Evolutionary conservation across 1,140 invertebrate species (phyloP).

Genomic region (Piezodorus guildinii): DNA sequence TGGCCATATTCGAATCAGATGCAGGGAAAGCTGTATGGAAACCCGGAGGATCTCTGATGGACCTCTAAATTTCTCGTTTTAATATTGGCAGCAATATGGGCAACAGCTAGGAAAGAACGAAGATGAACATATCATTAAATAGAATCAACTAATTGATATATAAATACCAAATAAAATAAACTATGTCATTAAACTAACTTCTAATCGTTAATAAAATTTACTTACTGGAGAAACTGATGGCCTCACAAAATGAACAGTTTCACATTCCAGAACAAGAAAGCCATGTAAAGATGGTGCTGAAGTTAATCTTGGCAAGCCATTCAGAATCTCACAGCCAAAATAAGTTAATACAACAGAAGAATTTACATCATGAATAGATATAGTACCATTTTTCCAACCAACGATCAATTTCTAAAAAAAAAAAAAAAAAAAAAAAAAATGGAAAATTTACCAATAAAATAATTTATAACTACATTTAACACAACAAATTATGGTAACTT

Average conservation of each 20-base stretch:
- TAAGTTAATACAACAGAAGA: conserved; percentile 1
- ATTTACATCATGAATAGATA: conserved; percentile 9
- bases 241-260: neutral
- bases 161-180: neutral
- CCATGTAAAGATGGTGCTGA: conserved; percentile 3
- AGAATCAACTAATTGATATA: too few relatives aligned
- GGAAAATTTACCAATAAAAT: too few relatives aligned
- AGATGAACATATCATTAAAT: too few relatives aligned
- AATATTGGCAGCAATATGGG: too few relatives aligned
- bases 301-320: neutral
- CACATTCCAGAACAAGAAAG: conserved; percentile 1
- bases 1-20: too few relatives aligned
- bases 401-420: neutral
- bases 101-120: too few relatives aligned
- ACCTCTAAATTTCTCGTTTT: too few relatives aligned
- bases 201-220: neutral
- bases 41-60: too few relatives aligned
- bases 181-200: neutral
- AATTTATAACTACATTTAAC: too few relatives aligned
- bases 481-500: too few relatives aligned
- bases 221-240: neutral
- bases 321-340: neutral
- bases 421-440: conserved; percentile 1
- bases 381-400: conserved; percentile 5
- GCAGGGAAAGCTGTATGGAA: too few relatives aligned